Percentiles rank a stretch among this genome's conserved stretches.
Evolutionary conservation across 2,797 vertebrate genomes (phyloP).

Genomic region (Betta splendens): DNA sequence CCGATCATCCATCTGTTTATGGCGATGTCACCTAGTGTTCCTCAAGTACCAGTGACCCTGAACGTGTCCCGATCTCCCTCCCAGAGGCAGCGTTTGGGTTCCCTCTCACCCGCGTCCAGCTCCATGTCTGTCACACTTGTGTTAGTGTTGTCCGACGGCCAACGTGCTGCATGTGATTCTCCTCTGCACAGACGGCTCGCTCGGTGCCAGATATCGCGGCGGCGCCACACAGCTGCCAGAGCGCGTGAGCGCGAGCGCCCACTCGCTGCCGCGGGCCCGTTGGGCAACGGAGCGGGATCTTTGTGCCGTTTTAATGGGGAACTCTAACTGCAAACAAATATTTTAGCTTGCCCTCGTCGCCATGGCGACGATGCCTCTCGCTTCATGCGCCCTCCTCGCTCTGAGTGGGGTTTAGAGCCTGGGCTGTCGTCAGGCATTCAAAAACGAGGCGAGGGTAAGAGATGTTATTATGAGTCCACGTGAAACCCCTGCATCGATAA

Average conservation of each 20-base stretch:
- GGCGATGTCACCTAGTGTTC: too few species aligned
- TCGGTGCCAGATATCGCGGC: slow-evolving; percentile 47
- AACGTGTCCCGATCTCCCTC: slow-evolving; percentile 11
- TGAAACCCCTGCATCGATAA: slow-evolving; percentile 65
- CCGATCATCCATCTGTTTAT: too few species aligned
- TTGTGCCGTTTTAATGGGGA: slow-evolving; percentile 48
- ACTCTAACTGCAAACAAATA: slow-evolving; percentile 41
- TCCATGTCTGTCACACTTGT: slow-evolving; percentile 39
- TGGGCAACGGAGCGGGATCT: slow-evolving; percentile 38
- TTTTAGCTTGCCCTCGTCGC: slow-evolving; percentile 22
- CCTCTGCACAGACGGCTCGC: slow-evolving; percentile 64
- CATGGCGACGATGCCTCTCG: slow-evolving; percentile 54
- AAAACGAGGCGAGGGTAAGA: slow-evolving; percentile 54
- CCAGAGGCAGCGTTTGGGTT: slow-evolving; percentile 4
- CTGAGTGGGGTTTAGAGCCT: slow-evolving; percentile 32
- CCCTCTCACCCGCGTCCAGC: slow-evolving; percentile 25
- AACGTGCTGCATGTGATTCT: slow-evolving; percentile 56
- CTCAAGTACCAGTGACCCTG: too few species aligned
- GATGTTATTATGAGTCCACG: slow-evolving; percentile 55
- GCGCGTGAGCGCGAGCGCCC: slow-evolving; percentile 41
- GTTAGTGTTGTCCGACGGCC: slow-evolving; percentile 46
- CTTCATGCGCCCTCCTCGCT: slow-evolving; percentile 43
- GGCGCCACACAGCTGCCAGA: slow-evolving; percentile 47
- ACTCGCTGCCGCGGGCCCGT: slow-evolving; percentile 49
- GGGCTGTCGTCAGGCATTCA: slow-evolving; percentile 41